Percentiles rank a stretch among this genome's conserved stretches.
Evolutionary conservation across 2,888 invertebrate species (phyloP).

Genomic region (Ophion costatus): DNA sequence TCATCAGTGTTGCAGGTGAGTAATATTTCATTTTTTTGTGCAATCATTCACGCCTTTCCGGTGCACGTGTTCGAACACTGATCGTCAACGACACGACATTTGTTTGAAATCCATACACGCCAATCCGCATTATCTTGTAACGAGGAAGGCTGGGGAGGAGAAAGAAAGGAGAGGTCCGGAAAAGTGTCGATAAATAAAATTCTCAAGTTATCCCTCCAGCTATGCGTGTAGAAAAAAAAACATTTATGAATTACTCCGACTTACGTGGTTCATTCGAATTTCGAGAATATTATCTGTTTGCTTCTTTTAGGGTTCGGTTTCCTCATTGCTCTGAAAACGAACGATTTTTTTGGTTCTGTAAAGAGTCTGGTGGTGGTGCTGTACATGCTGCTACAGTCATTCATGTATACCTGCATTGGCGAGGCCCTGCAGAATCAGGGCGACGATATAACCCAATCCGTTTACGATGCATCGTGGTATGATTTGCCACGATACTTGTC

Average conservation of each 20-base stretch:
- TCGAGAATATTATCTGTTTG: background rate
- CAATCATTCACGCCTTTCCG: background rate
- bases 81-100: background rate
- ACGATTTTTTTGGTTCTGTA: constrained; percentile 29
- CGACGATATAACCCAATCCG: constrained; percentile 62
- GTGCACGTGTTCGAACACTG: background rate
- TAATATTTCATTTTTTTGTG: background rate
- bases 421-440: constrained; percentile 67
- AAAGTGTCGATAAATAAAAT: no score
- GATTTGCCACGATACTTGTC: constrained; percentile 64
- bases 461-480: constrained; percentile 70
- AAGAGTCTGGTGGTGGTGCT: constrained; percentile 56
- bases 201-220: no score
- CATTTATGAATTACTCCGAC: no score
- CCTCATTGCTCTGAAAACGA: constrained; percentile 60
- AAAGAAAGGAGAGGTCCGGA: no score
- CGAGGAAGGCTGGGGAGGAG: no score
- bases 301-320: constrained; percentile 66
- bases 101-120: no score
- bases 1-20: constrained; percentile 64
- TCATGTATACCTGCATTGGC: constrained; percentile 68
- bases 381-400: constrained; percentile 66
- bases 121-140: no score
- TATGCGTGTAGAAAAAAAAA: no score
- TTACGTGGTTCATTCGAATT: background rate